These are phyloP conservation scores for Rhizoglyphus robini DNA, from an alignment of 1,140 invertebrate species.

Conservation along the genomic window DNA sequence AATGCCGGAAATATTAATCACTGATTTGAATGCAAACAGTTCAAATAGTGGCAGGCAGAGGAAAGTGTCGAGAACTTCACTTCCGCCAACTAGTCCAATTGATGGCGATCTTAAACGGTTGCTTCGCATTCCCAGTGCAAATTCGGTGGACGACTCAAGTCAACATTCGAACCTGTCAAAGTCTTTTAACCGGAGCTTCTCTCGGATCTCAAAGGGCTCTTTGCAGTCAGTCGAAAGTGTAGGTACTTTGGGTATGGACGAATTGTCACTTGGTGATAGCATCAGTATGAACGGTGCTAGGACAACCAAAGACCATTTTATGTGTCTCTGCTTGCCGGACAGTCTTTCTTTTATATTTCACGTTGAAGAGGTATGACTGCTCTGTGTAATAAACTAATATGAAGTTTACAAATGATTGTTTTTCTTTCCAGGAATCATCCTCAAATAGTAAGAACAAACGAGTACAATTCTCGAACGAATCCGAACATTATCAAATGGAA, in stretches of 20 bases:
- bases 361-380: background rate
- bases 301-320: no score
- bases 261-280: background rate
- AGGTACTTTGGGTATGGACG: background rate
- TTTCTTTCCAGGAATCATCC: background rate
- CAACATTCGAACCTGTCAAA: background rate
- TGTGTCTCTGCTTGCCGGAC: slow-evolving; percentile 25
- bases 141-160: background rate
- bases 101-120: background rate
- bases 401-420: background rate
- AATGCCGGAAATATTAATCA: slow-evolving; percentile 5
- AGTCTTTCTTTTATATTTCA: slow-evolving; percentile 15
- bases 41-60: background rate
- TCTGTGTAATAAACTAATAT: background rate
- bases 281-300: background rate
- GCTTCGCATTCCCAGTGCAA: background rate
- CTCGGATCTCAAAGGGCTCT: background rate
- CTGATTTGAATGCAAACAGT: background rate
- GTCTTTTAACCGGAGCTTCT: background rate
- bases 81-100: background rate
- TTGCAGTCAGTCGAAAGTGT: background rate
- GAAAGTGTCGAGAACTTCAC: background rate
- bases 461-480: slow-evolving; percentile 1
- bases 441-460: background rate
- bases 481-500: background rate